Conservation (phyloP, 1,140 invertebrate genomes). For the Melipona quadrifasciata region DNA sequence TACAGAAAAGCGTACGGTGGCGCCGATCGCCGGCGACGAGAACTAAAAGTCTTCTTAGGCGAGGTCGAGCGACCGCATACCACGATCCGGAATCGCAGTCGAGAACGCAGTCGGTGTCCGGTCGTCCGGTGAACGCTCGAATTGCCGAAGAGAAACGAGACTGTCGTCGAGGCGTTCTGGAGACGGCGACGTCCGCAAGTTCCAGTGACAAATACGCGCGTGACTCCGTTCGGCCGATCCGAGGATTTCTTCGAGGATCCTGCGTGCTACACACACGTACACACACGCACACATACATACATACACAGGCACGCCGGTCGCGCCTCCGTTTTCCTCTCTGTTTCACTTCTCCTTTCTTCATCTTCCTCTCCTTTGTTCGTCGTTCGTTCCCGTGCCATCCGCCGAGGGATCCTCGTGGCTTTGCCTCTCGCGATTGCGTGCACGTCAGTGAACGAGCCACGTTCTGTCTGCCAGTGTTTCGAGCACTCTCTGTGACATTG, state of each 20-base stretch:
- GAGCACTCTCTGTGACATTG: background rate
- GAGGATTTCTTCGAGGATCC: background rate
- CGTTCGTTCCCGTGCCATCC: background rate
- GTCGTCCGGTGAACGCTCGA: constrained; percentile 60
- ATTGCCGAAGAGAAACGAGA: constrained; percentile 32
- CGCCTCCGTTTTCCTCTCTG: constrained; percentile 30
- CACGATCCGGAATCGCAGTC: constrained; percentile 68
- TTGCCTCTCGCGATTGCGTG: background rate
- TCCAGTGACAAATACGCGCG: constrained; percentile 22
- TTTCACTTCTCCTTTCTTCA: constrained; percentile 48
- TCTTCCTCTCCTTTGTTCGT: constrained; percentile 31
- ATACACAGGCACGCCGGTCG: background rate
- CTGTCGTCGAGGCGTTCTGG: background rate
- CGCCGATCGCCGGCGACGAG: constrained; percentile 67
- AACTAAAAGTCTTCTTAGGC: constrained; percentile 76
- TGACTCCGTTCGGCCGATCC: background rate
- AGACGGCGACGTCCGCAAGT: background rate
- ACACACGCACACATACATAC: background rate
- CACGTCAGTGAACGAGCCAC: constrained; percentile 9
- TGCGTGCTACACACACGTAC: background rate
- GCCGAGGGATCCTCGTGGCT: constrained; percentile 15
- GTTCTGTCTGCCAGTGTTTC: background rate
- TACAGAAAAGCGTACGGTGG: constrained; percentile 75
- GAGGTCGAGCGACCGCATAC: constrained; percentile 80
- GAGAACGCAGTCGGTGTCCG: constrained; percentile 63